Base-by-base conservation (phyloP, 2,113 vertebrate genomes). In the Oryzias melastigma region DNA sequence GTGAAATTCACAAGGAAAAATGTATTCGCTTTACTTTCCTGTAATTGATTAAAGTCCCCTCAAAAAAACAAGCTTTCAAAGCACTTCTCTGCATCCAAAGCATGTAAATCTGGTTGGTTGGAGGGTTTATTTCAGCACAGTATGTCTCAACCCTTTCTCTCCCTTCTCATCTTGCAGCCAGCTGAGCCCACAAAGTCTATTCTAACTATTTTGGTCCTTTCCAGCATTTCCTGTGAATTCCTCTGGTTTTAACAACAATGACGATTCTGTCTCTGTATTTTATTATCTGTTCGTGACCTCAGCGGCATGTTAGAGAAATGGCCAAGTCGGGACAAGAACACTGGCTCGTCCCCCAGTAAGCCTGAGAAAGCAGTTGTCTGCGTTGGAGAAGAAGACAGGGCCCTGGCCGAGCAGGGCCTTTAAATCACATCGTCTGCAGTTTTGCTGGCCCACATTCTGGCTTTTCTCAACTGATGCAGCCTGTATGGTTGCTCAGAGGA, bases 271-370 rank as follows among this genome's bases (percentile, higher is more conserved):
- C 60, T 74, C 45, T 41, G 60, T 41, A 53, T 81, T 86, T 82
- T 87, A 87, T 85, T 74, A 74, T 75, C 67, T 73, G 64, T 80
- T 52, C 83, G 41, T 82, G 84, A 87, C 82, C 76, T 61, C 57
- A 5, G 65, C 79, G 87, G 79, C 66, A 80, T 84, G 75, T 71
- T 49, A 49, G 65, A 78, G 47, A 68, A 53, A 66, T 63, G 59
- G 77, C 83, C 75, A 84, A 84, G 77, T 78, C 58, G 49, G 66
- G 65, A 78, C 65, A 80, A 71, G 54, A 70, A 68, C 64, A 58
- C 69, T 44, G 62, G 58, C 47, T 56, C 45, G 65, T 68, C 78
- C 66, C 56, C 52, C 55, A 56, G 57, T 54, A 62, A 73, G 71
- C 62, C 73, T 78, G 62, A 78, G 70, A 87, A 82, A 78, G 63